Percentiles rank a stretch among this genome's conserved stretches.
phyloP scores from a whole-genome alignment of 1,140 invertebrate species.

The Hycleus phaleratus region DNA sequence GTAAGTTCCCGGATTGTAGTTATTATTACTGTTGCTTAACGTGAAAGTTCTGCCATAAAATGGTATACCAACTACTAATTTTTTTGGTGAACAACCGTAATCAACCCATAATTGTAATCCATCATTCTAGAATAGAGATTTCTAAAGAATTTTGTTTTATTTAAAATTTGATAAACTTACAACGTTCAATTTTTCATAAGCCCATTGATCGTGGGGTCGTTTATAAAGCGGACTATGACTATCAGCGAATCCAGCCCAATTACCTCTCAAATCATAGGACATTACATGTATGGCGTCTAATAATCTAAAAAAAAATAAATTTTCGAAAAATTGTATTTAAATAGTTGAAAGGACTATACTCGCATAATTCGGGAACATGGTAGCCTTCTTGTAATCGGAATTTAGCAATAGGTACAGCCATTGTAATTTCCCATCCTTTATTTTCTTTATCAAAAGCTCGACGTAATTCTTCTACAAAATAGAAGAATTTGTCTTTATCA shows the following conservation, averaged over 20 bases:
- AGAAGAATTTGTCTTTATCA: conserved; percentile 78
- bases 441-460: conserved; percentile 65
- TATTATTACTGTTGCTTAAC: conserved; percentile 67
- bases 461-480: conserved; percentile 72
- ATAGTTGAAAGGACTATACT: conserved; percentile 50
- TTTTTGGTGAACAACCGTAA: conserved; percentile 76
- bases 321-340: conserved; percentile 2
- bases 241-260: conserved; percentile 86
- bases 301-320: conserved; percentile 41
- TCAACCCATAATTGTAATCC: conserved; percentile 78
- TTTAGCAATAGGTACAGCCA: conserved; percentile 78
- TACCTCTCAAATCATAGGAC: conserved; percentile 86
- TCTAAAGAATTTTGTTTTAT: neutral
- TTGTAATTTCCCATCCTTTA: conserved; percentile 78
- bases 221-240: conserved; percentile 78
- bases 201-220: conserved; percentile 76
- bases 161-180: conserved; percentile 47
- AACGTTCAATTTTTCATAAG: conserved; percentile 81
- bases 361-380: conserved; percentile 78
- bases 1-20: conserved; percentile 73
- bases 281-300: conserved; percentile 81
- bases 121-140: conserved; percentile 56
- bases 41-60: conserved; percentile 81
- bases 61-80: conserved; percentile 80
- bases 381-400: conserved; percentile 80